Percentiles rank a stretch among this genome's conserved stretches.
phyloP scores from a whole-genome alignment of 2,797 vertebrate genomes.

The Chelonia mydas region DNA sequence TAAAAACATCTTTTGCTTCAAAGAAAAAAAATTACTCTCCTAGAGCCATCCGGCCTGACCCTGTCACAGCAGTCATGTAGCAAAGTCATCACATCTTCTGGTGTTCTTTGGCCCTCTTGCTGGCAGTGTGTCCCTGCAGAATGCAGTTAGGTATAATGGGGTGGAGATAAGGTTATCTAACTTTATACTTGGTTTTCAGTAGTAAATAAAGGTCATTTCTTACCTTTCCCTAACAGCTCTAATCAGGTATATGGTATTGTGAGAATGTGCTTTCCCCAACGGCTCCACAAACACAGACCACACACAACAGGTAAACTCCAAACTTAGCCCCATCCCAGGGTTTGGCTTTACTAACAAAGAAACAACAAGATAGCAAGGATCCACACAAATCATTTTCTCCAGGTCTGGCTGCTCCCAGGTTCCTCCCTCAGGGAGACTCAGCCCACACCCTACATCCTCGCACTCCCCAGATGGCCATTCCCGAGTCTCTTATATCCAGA shows the following conservation, averaged over 20 bases:
- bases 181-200: not conserved
- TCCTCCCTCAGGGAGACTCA: not conserved
- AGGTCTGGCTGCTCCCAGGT: not conserved
- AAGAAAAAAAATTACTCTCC: too few relatives aligned
- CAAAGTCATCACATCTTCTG: not conserved
- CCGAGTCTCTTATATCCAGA: not conserved
- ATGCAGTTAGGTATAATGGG: not conserved
- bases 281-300: not conserved
- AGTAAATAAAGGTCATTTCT: not conserved
- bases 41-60: too few relatives aligned
- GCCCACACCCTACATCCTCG: not conserved
- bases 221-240: not conserved
- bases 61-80: not conserved
- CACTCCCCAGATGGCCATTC: not conserved
- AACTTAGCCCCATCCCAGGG: not conserved
- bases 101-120: not conserved
- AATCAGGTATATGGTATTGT: not conserved
- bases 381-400: not conserved
- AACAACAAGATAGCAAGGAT: not conserved
- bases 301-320: not conserved
- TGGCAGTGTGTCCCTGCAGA: not conserved
- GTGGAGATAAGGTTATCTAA: not conserved
- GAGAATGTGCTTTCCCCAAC: not conserved
- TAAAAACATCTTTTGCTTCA: too few relatives aligned
- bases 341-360: not conserved